phyloP scores from a whole-genome alignment of 2,888 invertebrate genomes.

The Ophonus ardosiacus region DNA sequence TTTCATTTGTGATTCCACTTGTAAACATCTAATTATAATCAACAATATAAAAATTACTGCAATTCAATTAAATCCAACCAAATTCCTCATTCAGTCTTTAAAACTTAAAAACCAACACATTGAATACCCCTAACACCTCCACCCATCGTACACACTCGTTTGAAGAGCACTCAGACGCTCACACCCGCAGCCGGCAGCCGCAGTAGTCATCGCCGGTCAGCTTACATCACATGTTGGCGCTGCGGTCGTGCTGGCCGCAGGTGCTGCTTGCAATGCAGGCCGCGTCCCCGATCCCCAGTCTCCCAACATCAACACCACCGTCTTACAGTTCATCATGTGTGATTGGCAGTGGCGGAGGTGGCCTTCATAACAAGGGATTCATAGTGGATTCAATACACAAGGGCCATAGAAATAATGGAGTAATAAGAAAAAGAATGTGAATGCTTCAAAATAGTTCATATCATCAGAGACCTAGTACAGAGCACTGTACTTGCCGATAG shows the following conservation, averaged over 20 bases:
- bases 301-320: not conserved
- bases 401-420: not conserved
- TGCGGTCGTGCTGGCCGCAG: slow-evolving; percentile 28
- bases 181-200: not conserved
- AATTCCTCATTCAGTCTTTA: too few relatives aligned
- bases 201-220: slow-evolving; percentile 16
- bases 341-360: not conserved
- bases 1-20: too few relatives aligned
- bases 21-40: too few relatives aligned
- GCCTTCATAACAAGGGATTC: not conserved
- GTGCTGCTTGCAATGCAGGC: slow-evolving; percentile 48
- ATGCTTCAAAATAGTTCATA: too few relatives aligned
- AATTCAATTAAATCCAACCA: too few relatives aligned
- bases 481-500: too few relatives aligned
- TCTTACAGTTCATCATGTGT: slow-evolving; percentile 52
- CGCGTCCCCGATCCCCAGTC: not conserved
- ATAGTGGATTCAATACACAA: too few relatives aligned
- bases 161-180: not conserved
- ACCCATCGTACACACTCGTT: not conserved
- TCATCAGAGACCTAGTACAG: too few relatives aligned
- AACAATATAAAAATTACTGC: too few relatives aligned
- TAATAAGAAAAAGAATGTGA: too few relatives aligned
- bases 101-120: not conserved
- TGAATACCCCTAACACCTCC: not conserved
- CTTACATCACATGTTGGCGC: not conserved